These are phyloP conservation scores for Conopomorpha cramerella DNA, from an alignment of 1,140 invertebrate genomes.

Conservation along the genomic window DNA sequence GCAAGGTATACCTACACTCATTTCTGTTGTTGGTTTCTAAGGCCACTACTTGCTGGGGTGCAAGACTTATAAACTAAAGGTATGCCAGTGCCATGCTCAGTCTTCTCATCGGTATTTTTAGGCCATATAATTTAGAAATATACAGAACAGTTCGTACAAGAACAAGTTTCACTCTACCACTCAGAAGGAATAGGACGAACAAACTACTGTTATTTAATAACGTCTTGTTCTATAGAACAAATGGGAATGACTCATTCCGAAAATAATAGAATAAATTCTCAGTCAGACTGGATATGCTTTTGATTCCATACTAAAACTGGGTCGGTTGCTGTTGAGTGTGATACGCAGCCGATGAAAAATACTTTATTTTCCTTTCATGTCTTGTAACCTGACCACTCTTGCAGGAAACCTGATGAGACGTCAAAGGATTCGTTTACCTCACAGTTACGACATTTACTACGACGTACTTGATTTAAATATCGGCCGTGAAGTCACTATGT, in stretches of 20 bases:
- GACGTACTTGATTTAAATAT: conserved; percentile 79
- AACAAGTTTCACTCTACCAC: background rate
- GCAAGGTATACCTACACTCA: too few relatives aligned
- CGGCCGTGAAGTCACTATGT: conserved; percentile 75
- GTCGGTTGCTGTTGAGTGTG: background rate
- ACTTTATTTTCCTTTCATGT: background rate
- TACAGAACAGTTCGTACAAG: background rate
- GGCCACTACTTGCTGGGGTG: too few relatives aligned
- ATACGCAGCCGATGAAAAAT: background rate
- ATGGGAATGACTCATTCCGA: too few relatives aligned
- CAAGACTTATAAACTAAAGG: too few relatives aligned
- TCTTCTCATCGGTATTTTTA: background rate
- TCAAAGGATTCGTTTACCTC: conserved; percentile 75
- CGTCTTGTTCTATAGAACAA: too few relatives aligned
- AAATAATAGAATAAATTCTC: too few relatives aligned
- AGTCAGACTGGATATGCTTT: too few relatives aligned
- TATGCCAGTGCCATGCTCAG: too few relatives aligned
- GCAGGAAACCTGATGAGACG: conserved; percentile 73
- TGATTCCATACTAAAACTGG: background rate
- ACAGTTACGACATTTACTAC: conserved; percentile 72
- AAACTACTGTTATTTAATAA: too few relatives aligned
- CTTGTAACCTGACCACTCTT: conserved; percentile 5
- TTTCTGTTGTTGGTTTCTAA: too few relatives aligned
- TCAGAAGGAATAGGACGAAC: too few relatives aligned
- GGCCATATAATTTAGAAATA: background rate